Conservation (phyloP, 1,140 invertebrate genomes). For the Melipona quadrifasciata region DNA sequence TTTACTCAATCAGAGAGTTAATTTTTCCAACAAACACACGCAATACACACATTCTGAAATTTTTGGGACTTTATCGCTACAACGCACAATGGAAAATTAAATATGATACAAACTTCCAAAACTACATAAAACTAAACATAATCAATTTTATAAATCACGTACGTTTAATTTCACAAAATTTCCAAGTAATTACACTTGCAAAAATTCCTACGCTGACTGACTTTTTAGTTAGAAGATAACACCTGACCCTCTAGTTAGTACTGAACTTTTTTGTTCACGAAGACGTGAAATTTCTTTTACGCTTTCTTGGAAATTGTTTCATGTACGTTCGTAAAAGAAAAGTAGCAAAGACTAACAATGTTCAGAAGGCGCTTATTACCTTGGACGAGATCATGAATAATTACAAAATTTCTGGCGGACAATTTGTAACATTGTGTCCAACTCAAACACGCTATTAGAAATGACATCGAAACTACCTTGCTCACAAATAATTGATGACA, state of each 20-base stretch:
- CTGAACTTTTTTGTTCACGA: background rate
- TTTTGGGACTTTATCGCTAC: no score
- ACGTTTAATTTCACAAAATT: no score
- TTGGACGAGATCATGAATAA: background rate
- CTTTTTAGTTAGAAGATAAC: background rate
- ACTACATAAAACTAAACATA: no score
- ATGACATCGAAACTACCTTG: background rate
- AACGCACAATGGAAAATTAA: no score
- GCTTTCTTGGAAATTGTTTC: background rate
- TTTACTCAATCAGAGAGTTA: no score
- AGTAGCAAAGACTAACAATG: background rate
- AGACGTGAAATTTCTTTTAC: background rate
- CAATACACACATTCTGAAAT: no score
- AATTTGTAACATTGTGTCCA: background rate
- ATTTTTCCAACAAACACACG: no score
- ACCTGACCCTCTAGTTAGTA: background rate
- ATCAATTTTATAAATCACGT: no score
- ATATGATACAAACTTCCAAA: no score
- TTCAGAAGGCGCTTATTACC: background rate
- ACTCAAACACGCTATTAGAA: no score
- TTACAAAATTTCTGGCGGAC: background rate
- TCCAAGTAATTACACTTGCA: no score
- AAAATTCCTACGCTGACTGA: background rate
- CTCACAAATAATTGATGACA: background rate
- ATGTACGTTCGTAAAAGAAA: background rate